Conservation (phyloP, 2,888 invertebrate genomes). For the Dryadula phaetusa region DNA sequence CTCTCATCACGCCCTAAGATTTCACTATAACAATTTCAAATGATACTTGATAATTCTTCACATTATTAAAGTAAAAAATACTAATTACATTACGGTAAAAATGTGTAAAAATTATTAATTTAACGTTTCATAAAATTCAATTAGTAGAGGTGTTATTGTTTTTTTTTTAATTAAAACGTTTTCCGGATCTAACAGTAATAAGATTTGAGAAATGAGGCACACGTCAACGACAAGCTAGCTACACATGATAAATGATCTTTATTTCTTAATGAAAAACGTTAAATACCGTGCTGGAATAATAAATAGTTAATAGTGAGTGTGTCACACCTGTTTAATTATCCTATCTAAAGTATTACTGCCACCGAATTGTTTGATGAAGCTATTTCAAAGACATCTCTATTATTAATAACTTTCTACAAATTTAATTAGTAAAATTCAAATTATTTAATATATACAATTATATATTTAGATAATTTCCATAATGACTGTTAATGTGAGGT, state of each 20-base stretch:
- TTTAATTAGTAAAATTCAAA: background rate
- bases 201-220: constrained; percentile 77
- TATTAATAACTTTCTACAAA: background rate
- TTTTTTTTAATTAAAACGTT: constrained; percentile 23
- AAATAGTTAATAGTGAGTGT: background rate
- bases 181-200: constrained; percentile 55
- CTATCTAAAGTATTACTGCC: background rate
- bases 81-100: background rate
- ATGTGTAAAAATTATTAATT: background rate
- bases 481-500: constrained; percentile 3
- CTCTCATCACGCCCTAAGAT: background rate
- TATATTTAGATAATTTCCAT: background rate
- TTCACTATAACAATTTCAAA: background rate
- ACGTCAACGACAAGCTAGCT: constrained; percentile 73
- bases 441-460: constrained; percentile 17
- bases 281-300: constrained; percentile 34
- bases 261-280: constrained; percentile 48
- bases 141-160: background rate
- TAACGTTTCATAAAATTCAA: background rate
- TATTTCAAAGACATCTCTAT: background rate
- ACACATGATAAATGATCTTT: constrained; percentile 72
- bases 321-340: background rate
- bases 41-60: background rate
- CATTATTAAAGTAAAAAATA: too few relatives aligned
- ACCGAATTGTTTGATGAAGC: background rate